Evolutionary conservation across 92 coral and sea anemone species (phyloP), one percentile per base, ranked within the genome.

Genomic region (Epizoanthus rinbou): DNA sequence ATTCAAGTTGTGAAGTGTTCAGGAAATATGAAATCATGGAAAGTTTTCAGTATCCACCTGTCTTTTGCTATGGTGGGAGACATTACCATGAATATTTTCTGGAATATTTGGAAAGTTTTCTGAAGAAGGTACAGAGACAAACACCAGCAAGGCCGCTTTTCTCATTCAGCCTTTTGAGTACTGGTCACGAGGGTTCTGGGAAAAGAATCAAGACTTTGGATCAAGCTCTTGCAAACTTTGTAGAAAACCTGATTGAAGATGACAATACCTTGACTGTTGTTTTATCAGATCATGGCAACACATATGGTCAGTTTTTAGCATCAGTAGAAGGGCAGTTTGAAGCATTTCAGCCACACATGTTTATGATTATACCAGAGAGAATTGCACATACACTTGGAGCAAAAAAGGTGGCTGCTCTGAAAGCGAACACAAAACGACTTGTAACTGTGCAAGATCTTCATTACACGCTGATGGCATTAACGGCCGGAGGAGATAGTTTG

Each of bases 211-310:
- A 86, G 85, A 85, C 80, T 24, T 71, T 88, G n/a, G 97, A 93
- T 62, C 41, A 75, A 41, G 53, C 91, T 25, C 68, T 93, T 11
- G 86, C 90, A 62, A 62, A 59, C 16, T 90, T 91, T 83, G 83
- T 93, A 5, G 64, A 47, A 45, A 88, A 65, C 52, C 24, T 90
- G 58, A 90, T 89, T 31, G 82, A 81, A 15, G 89, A 90, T 57
- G 83, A 75, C 71, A 87, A 94, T 59, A 91, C 98, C 15, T 74
- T 92, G 57, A 94, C 93, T 23, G 75, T 94, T 22, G 73, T 94
- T 62, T 67, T 94, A 21, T 94, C 98, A 16, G 95, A 89, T 68
- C 98, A 94, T 75, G 98, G 98, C 0, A 92, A 94, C 52, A 91
- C 90, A 2, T 90, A 86, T 83, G 94, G 92, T 18, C 25, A 57